phyloP scores from a whole-genome alignment of 2,797 vertebrate genomes.

The Melanotaenia pygmaea region DNA sequence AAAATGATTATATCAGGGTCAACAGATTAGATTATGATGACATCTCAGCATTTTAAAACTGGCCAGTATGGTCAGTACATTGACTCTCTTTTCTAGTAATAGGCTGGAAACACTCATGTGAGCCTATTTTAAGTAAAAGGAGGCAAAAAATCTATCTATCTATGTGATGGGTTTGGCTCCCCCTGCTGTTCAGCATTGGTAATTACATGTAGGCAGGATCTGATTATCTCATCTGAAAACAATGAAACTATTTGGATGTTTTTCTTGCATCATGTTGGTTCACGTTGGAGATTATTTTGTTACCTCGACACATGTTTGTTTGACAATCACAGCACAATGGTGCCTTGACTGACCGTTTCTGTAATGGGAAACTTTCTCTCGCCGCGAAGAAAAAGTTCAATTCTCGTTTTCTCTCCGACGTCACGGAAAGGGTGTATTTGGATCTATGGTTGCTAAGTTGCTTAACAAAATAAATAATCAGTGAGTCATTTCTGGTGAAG shows the following conservation, averaged over 20 bases:
- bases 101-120: too few species aligned
- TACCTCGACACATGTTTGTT: neutral
- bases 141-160: conserved; percentile 2
- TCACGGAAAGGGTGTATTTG: conserved; percentile 51
- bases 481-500: neutral
- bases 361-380: neutral
- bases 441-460: conserved; percentile 42
- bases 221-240: conserved; percentile 9
- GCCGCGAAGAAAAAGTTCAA: neutral
- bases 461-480: conserved; percentile 48
- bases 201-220: conserved; percentile 15
- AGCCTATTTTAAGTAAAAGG: too few species aligned
- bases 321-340: neutral
- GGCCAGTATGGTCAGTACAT: too few species aligned
- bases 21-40: too few species aligned
- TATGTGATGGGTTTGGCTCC: conserved; percentile 35
- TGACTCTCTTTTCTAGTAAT: too few species aligned
- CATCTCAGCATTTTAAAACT: too few species aligned
- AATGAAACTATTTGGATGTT: neutral
- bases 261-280: conserved; percentile 9
- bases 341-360: conserved; percentile 34
- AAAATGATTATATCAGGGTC: too few species aligned
- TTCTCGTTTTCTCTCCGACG: conserved; percentile 2
- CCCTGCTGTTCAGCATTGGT: conserved; percentile 48
- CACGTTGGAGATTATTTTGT: neutral